Conservation (phyloP, 1,140 invertebrate genomes). For the Polyergus mexicanus region DNA sequence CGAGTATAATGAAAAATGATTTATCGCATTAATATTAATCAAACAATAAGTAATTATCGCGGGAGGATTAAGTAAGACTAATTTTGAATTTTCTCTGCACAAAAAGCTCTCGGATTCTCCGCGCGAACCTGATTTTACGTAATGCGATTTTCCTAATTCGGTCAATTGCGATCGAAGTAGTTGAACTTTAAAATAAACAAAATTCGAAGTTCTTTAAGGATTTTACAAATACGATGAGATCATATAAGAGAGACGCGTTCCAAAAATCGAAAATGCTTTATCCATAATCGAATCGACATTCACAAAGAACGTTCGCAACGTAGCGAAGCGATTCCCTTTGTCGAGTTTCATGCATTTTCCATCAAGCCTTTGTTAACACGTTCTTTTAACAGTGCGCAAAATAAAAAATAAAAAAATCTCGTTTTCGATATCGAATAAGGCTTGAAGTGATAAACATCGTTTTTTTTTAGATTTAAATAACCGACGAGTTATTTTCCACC, state of each 20-base stretch:
- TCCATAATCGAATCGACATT: constrained; percentile 52
- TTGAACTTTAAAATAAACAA: constrained; percentile 27
- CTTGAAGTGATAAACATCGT: neutral
- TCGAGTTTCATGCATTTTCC: constrained; percentile 1
- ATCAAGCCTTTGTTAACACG: constrained; percentile 32
- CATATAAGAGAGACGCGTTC: constrained; percentile 16
- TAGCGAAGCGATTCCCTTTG: neutral
- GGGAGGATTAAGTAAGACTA: neutral
- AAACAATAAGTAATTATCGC: neutral
- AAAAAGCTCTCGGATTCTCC: neutral
- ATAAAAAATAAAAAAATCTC: neutral
- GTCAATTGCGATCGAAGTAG: constrained; percentile 26
- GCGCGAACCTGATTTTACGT: constrained; percentile 2
- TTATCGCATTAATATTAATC: neutral
- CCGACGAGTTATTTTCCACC: neutral
- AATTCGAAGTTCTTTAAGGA: constrained; percentile 20
- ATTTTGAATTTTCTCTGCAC: neutral
- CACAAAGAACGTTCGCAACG: constrained; percentile 3
- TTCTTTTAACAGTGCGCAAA: neutral
- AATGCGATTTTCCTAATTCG: constrained; percentile 24
- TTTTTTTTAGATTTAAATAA: neutral
- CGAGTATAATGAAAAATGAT: neutral
- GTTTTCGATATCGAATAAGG: constrained; percentile 11
- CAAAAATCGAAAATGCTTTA: constrained; percentile 41
- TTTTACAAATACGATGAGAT: constrained; percentile 1